These are phyloP conservation scores for Adoxophyes honmai DNA, from an alignment of 1,140 invertebrate species.

Conservation along the genomic window DNA sequence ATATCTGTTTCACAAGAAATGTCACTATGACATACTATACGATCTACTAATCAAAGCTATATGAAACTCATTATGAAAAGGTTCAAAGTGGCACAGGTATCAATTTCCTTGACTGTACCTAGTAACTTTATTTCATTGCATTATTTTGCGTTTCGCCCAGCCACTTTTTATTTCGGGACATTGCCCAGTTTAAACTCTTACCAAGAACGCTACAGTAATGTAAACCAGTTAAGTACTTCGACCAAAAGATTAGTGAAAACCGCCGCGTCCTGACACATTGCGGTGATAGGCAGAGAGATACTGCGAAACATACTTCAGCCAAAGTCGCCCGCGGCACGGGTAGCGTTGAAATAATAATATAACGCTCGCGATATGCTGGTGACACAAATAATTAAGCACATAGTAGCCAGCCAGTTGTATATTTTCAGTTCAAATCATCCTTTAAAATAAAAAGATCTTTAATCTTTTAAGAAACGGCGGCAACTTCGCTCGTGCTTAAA, in stretches of 20 bases:
- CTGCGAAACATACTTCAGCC: background rate
- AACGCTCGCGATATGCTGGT: background rate
- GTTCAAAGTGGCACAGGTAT: too few relatives aligned
- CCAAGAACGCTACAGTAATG: too few relatives aligned
- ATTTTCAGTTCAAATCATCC: background rate
- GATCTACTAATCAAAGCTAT: too few relatives aligned
- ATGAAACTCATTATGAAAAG: too few relatives aligned
- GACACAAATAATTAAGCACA: constrained; percentile 3
- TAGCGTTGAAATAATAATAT: constrained; percentile 3
- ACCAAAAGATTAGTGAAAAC: background rate
- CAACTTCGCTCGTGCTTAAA: constrained; percentile 31
- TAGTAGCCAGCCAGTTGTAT: background rate
- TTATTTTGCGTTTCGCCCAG: too few relatives aligned
- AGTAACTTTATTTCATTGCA: too few relatives aligned
- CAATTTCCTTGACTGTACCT: too few relatives aligned
- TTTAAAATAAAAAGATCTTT: background rate
- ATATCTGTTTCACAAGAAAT: too few relatives aligned
- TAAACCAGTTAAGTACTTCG: too few relatives aligned
- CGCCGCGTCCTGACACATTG: constrained; percentile 9
- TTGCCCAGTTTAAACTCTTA: too few relatives aligned
- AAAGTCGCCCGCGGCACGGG: background rate
- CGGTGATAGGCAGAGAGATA: constrained; percentile 3
- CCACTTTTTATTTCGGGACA: too few relatives aligned
- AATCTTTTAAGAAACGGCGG: constrained; percentile 42
- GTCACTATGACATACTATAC: too few relatives aligned